Percentiles rank a stretch among this genome's conserved stretches.
Conservation (phyloP, 2,797 vertebrate genomes). For the Sebastes baramenuke region DNA sequence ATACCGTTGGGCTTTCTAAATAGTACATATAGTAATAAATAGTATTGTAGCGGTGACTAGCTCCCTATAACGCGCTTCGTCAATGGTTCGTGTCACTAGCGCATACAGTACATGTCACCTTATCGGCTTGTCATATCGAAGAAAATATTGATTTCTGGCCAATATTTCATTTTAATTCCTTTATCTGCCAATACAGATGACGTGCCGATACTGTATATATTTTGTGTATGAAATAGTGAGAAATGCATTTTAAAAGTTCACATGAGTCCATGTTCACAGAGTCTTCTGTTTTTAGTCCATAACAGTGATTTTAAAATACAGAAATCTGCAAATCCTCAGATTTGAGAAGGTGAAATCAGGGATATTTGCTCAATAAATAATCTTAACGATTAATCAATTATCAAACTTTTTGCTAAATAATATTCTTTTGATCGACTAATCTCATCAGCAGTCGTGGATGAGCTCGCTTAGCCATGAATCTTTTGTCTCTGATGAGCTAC, state of each 20-base stretch:
- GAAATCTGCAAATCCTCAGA: neutral
- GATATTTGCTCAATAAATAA: neutral
- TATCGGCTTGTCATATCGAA: too few species aligned
- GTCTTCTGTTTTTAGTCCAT: neutral
- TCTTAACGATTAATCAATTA: neutral
- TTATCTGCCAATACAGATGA: too few species aligned
- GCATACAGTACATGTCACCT: too few species aligned
- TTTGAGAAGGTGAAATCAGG: neutral
- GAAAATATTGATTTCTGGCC: fast-evolving
- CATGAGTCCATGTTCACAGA: neutral
- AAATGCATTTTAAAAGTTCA: neutral
- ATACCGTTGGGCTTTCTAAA: too few species aligned
- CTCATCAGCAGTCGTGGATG: too few species aligned
- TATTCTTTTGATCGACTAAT: too few species aligned
- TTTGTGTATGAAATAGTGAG: neutral
- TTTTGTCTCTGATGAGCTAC: neutral
- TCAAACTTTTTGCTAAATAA: too few species aligned
- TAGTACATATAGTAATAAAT: too few species aligned
- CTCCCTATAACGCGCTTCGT: fast-evolving
- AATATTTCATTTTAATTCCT: fast-evolving
- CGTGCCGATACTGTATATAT: too few species aligned
- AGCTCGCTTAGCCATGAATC: too few species aligned
- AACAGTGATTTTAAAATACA: neutral
- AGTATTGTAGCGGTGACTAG: too few species aligned
- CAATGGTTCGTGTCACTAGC: fast-evolving